Percentiles rank a stretch among this genome's conserved stretches.
Evolutionary conservation across 2,113 vertebrate genomes (phyloP).

Genomic region (Ploceus nigricollis): DNA sequence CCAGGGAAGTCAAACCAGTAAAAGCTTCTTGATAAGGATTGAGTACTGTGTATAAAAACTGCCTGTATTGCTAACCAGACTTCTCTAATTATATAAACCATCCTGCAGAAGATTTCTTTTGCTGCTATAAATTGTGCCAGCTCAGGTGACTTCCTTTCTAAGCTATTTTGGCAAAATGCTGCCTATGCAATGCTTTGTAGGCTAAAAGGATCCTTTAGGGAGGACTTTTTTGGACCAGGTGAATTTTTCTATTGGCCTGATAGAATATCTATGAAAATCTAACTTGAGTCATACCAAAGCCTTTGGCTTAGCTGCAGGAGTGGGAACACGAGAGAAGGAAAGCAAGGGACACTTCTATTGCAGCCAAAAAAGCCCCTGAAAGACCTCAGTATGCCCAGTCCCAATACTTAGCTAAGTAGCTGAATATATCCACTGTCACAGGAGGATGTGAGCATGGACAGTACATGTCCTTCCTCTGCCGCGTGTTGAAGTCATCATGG

Average conservation of each 20-base stretch:
- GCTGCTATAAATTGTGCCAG: background rate
- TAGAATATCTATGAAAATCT: background rate
- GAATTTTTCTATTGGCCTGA: background rate
- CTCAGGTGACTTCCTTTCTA: background rate
- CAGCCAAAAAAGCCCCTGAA: background rate
- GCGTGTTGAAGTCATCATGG: background rate
- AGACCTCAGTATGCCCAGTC: background rate
- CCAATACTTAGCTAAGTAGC: background rate
- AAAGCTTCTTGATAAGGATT: background rate
- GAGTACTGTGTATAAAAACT: background rate
- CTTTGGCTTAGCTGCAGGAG: background rate
- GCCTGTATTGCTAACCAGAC: background rate
- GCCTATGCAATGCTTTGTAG: background rate
- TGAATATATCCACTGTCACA: background rate
- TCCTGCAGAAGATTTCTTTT: background rate
- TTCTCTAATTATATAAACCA: background rate
- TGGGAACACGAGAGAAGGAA: background rate
- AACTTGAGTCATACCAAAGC: background rate
- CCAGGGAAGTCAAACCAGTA: background rate
- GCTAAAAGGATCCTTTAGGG: background rate
- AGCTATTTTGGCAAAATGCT: slow-evolving; percentile 15
- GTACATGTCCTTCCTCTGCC: background rate
- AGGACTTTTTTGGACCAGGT: background rate
- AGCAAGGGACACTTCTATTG: background rate
- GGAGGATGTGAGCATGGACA: background rate